Evolutionary conservation across 2,888 invertebrate genomes (phyloP), one percentile per base, ranked within the genome.

Genomic region (Cheilosia scutellata): DNA sequence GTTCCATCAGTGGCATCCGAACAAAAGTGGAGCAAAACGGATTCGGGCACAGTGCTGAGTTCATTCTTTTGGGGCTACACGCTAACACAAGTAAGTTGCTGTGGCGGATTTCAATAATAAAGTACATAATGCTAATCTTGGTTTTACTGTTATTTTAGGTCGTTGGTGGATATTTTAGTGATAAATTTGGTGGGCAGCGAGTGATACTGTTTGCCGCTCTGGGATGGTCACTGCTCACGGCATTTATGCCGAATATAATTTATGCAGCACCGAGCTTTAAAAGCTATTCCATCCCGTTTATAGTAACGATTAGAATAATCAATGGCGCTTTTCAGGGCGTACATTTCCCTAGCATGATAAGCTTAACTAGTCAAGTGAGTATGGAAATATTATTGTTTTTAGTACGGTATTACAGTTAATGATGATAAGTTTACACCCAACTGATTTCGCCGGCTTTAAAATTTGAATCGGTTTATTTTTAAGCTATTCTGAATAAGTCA

Each of bases 61-160:
- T 94, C 95, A 29, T 96, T 96, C 90, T 96, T 96, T 90, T 96
- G 96, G 95, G 96, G 96, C 60, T 96, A 96, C 89, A 95, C 95
- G 0, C 90, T 95, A 83, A 96, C 95, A 0, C 94, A 94, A 90
- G 93, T 93, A 49, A 68, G 58, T 53, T n/a, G 0, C 42, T 2
- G 13, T 33, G 16, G 5, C 29, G 3, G 0, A 20, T 4, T 4
- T 4, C 7, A 16, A 44, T 44, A 16, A 13, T 13, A 27, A 1
- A 20, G 31, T 16, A 5, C 5, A 37, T 7, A 7, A 0, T 11
- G 1, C 27, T 4, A 27, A 55, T 51, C 5, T 9, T 6, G n/a
- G 63, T 55, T 29, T 0, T 42, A 44, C n/a, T 60, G 5, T 57
- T 7, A 27, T 77, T 87, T 44, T 70, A 91, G 90, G 93, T 93